phyloP scores from a whole-genome alignment of 2,888 invertebrate genomes.

The Hesperia comma region DNA sequence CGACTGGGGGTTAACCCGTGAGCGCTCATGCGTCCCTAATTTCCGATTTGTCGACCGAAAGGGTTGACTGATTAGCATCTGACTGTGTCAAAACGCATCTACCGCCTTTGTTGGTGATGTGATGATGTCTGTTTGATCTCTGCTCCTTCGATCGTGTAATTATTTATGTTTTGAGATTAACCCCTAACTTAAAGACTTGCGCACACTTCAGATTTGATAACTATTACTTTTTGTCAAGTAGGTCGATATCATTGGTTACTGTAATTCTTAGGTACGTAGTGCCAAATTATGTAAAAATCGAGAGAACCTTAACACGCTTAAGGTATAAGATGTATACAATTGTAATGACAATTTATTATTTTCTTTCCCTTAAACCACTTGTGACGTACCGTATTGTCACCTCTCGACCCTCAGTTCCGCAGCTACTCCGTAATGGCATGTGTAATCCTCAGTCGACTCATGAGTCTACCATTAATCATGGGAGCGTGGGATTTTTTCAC shows the following conservation, averaged over 20 bases:
- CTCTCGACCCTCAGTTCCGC: slow-evolving; percentile 55
- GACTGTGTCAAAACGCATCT: slow-evolving; percentile 75
- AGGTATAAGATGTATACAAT: no score
- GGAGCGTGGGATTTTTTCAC: slow-evolving; percentile 9
- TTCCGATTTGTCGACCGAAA: slow-evolving; percentile 82
- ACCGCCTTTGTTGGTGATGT: slow-evolving; percentile 65
- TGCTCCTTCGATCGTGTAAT: slow-evolving; percentile 40
- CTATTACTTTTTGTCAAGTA: slow-evolving; percentile 3
- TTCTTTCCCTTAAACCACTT: not conserved
- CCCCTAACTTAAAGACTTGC: slow-evolving; percentile 24
- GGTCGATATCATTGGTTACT: no score
- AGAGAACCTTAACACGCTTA: no score
- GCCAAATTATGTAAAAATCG: no score
- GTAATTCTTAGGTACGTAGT: no score
- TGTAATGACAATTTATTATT: not conserved
- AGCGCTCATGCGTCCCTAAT: slow-evolving; percentile 81
- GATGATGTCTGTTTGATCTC: slow-evolving; percentile 59
- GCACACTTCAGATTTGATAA: not conserved
- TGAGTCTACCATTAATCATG: slow-evolving; percentile 79
- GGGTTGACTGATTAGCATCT: slow-evolving; percentile 83
- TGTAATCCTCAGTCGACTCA: slow-evolving; percentile 76
- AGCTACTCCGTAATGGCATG: slow-evolving; percentile 71
- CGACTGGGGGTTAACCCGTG: slow-evolving; percentile 71
- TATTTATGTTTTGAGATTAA: slow-evolving; percentile 36
- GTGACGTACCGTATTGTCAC: slow-evolving; percentile 48